These are phyloP conservation scores for Acanthornis magna DNA, from an alignment of 2,797 vertebrate species.

Conservation along the genomic window DNA sequence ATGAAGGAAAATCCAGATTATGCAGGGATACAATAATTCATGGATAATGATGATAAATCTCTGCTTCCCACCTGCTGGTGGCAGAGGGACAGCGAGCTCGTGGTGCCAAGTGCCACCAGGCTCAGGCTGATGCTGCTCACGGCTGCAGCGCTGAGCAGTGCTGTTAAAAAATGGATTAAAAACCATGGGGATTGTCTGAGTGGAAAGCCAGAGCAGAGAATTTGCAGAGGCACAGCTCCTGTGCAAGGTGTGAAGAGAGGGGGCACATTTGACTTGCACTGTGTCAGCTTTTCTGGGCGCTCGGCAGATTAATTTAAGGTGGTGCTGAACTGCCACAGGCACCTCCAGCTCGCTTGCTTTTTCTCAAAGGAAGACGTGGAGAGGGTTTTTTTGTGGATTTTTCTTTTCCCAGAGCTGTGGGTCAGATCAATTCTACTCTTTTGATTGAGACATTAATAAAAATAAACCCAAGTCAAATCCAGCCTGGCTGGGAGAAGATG, in stretches of 20 bases:
- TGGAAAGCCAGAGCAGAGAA: background rate
- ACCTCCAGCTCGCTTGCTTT: background rate
- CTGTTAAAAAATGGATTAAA: fast-evolving
- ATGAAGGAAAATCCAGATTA: background rate
- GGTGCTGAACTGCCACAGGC: background rate
- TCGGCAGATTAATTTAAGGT: background rate
- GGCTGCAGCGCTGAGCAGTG: fast-evolving
- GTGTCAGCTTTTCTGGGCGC: background rate
- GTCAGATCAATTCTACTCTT: background rate
- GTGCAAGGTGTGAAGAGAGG: background rate
- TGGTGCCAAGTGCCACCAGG: background rate
- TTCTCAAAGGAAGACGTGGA: background rate
- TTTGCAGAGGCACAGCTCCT: background rate
- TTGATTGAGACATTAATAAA: background rate
- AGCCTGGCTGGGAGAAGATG: background rate
- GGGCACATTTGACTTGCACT: background rate
- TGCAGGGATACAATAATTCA: background rate
- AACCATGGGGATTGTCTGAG: background rate
- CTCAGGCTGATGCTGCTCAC: background rate
- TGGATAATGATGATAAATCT: background rate
- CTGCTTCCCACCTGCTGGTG: background rate
- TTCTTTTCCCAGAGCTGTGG: background rate
- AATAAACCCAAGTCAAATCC: background rate
- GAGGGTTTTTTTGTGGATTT: fast-evolving
- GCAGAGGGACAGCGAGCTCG: fast-evolving